A percentile compares a stretch with the other conserved stretches of the same genome.
Evolutionary conservation across 2,888 invertebrate genomes (phyloP).

Genomic region (Cephus runcator): DNA sequence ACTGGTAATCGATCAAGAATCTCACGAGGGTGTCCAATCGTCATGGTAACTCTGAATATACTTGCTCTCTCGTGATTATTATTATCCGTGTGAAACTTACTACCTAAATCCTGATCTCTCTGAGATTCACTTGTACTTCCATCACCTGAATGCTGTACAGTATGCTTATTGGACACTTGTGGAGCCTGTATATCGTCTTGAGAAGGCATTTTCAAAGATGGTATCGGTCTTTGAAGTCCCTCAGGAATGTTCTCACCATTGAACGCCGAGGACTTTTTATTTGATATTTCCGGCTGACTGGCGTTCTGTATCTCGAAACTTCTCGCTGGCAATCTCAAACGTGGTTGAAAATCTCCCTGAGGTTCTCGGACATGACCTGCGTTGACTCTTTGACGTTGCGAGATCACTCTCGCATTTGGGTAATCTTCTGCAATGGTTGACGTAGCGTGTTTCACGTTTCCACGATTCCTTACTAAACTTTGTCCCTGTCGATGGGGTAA

Average conservation of each 20-base stretch:
- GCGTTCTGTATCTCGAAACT: neutral
- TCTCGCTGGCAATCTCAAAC: neutral
- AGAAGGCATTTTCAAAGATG: neutral
- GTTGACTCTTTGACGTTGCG: neutral
- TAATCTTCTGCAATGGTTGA: neutral
- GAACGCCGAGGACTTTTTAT: neutral
- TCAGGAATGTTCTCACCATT: neutral
- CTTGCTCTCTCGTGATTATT: neutral
- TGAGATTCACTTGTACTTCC: neutral
- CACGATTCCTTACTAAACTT: neutral
- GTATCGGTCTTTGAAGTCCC: neutral
- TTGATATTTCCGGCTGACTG: neutral
- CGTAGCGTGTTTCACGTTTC: neutral
- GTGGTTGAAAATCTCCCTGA: neutral
- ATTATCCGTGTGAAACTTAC: neutral
- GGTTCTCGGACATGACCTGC: neutral
- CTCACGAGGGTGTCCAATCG: neutral
- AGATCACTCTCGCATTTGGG: neutral
- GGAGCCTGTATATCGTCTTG: neutral
- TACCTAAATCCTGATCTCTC: neutral
- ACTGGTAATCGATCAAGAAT: neutral
- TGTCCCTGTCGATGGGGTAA: neutral
- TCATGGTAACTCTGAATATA: neutral
- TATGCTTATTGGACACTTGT: neutral
- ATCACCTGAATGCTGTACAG: neutral